Base-by-base conservation (phyloP, 2,888 invertebrate species). In the Caenorhabditis angaria region DNA sequence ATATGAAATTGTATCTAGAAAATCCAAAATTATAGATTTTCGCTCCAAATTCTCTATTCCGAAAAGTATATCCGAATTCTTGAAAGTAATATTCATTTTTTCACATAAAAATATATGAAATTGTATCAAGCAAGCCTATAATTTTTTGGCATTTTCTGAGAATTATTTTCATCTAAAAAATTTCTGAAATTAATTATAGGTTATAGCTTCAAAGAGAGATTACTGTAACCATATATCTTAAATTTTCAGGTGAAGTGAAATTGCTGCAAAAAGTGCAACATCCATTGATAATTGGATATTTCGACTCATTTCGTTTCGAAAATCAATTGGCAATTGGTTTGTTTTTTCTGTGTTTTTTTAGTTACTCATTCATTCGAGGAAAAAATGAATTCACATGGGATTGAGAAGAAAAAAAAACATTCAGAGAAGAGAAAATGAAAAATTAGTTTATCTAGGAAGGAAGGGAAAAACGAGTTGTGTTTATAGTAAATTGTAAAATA, bases 281-380 rank as follows among this genome's bases (percentile, higher is more conserved):
- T 88, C 92, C 93, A 0, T 92, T 93, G 88, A 91, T 93, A 55
- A 92, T 93, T 56, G 90, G 91, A 81, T 93, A 92, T 87, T 91
- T 91, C 84, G 91, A 92, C 78, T 92, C 91, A 85, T 92, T 91
- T 84, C 58, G 56, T 2, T 47, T 65, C 47, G 79, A 80, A n/a
- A 80, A 77, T 64, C 76, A 74, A 48, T 56, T 80, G 51, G 72
- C 75, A 1, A 80, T 80, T 58, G 79, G 79, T 77, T 48, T 62
- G 61, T 54, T 50, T 8, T 18, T 58, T 41, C 18, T 5, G 10
- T 41, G 3, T 41, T 41, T 18, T 41, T 10, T 14, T 41, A 8
- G 12, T 32, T 32, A 8, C 12, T 32, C 12, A 8, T 32, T 12
- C 6, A 18, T 41, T 41, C 41, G 8, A 20, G 20, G 10, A 22